Evolutionary conservation across 2,888 invertebrate species (phyloP).

Genomic region (Drosophila mayaguana): DNA sequence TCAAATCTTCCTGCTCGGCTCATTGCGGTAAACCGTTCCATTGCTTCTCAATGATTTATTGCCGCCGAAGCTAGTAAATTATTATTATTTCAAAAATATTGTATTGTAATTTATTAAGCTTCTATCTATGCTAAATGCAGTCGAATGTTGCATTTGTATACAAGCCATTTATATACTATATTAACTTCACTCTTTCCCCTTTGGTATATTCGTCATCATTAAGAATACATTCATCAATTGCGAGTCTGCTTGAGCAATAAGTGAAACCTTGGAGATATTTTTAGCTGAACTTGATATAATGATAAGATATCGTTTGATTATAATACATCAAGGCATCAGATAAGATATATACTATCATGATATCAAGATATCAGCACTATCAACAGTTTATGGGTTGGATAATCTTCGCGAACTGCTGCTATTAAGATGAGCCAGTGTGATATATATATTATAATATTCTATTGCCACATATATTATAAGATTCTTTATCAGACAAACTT

Average conservation of each 20-base stretch:
- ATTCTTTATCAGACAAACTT: too few species aligned
- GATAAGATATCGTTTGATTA: neutral
- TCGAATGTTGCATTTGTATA: neutral
- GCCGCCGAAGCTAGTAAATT: neutral
- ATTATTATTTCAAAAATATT: slow-evolving; percentile 1
- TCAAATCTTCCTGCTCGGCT: neutral
- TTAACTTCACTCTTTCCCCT: too few species aligned
- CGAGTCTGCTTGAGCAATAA: too few species aligned
- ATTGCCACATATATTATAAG: too few species aligned
- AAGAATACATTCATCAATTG: neutral
- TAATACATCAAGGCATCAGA: neutral
- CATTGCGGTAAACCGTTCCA: neutral
- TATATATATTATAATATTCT: too few species aligned
- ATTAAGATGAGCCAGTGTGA: neutral
- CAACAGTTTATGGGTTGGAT: neutral
- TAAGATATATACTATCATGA: neutral
- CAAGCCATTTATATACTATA: too few species aligned
- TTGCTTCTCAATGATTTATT: neutral
- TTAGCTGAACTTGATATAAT: neutral
- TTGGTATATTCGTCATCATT: neutral
- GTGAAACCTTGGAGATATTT: neutral
- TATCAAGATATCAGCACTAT: neutral
- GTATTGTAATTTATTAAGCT: neutral
- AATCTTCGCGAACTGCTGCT: neutral
- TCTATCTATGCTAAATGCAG: neutral